Evolutionary conservation across 2,797 vertebrate species (phyloP), one percentile per base, ranked within the genome.

Genomic region (Myripristis murdjan): DNA sequence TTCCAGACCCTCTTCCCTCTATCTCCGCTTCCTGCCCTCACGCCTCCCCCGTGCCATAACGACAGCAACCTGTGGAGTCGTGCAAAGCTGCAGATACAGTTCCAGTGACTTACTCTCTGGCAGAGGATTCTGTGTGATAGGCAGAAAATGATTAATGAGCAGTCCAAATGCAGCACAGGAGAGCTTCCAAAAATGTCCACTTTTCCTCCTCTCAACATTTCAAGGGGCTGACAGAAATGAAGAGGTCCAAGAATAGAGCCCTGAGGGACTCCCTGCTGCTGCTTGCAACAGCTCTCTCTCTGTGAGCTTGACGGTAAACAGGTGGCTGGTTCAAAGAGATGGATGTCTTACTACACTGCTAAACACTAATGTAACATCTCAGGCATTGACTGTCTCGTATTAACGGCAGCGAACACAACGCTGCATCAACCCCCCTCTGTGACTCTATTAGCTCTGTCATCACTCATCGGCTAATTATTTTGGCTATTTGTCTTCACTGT

Each of bases 61-160:
- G 83, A 83, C 69, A 62, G 79, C 65, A 62, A 86, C 83, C 86
- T 87, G 89, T 79, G 73, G 81, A 83, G 84, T 61, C 8, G 41
- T 28, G 62, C 46, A 23, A 59, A 69, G 82, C 77, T 52, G 70
- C 70, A 60, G 58, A 79, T 64, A 70, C 0, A 41, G 64, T 77
- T 75, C 75, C 7, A 47, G 60, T 39, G 23, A 69, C 64, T 67
- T 16, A 26, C 70, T 83, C 15, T 23, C 66, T 73, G 84, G 81
- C 41, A 20, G 62, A 79, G 44, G 62, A 55, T 70, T 84, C 70
- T 65, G 70, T 79, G 64, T 71, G 87, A 91, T 79, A 73, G 87
- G 69, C 77, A 84, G 77, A 79, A 73, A 77, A 91, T 92, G 91
- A 94, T 93, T 90, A 93, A 93, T 86, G 89, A 92, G 77, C 64